Percentiles rank a stretch among this genome's conserved stretches.
Evolutionary conservation across 2,888 invertebrate genomes (phyloP).

Genomic region (Lasiommata megera): DNA sequence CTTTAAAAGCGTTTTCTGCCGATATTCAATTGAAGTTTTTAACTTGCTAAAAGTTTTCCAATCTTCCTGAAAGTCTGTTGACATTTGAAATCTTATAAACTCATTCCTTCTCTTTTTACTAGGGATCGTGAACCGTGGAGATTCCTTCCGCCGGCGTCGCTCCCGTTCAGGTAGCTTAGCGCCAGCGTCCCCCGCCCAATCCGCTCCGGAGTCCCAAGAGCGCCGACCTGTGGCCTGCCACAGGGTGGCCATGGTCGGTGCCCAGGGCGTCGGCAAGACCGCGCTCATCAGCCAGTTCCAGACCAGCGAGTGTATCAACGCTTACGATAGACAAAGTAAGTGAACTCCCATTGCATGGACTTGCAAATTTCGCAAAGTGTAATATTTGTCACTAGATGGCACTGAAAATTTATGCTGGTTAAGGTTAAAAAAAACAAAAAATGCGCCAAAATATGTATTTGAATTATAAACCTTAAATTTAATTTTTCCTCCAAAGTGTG

Average conservation of each 20-base stretch:
- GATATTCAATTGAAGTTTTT: no score
- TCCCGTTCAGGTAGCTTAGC: conserved; percentile 92
- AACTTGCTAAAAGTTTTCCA: no score
- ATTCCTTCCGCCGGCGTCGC: conserved; percentile 93
- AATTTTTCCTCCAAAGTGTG: no score
- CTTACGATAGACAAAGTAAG: conserved; percentile 93
- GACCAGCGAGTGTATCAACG: conserved; percentile 96
- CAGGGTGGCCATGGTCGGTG: conserved; percentile 89
- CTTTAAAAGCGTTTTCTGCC: no score
- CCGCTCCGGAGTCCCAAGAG: conserved; percentile 72
- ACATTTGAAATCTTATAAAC: no score
- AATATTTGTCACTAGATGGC: no score
- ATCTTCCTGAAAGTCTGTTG: no score
- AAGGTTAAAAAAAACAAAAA: no score
- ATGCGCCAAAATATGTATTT: no score
- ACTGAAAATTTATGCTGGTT: no score
- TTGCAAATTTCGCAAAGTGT: no score
- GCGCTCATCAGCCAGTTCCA: conserved; percentile 93
- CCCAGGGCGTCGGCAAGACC: conserved; percentile 91
- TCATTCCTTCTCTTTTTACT: conserved; percentile 17
- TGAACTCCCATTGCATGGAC: conserved; percentile 32
- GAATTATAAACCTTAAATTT: no score
- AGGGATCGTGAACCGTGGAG: conserved; percentile 97
- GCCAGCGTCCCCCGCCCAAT: conserved; percentile 76
- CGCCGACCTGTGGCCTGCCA: conserved; percentile 78